A percentile compares a stretch with the other conserved stretches of the same genome.
Conservation (phyloP, 2,888 invertebrate genomes). For the Euproctis similis region DNA sequence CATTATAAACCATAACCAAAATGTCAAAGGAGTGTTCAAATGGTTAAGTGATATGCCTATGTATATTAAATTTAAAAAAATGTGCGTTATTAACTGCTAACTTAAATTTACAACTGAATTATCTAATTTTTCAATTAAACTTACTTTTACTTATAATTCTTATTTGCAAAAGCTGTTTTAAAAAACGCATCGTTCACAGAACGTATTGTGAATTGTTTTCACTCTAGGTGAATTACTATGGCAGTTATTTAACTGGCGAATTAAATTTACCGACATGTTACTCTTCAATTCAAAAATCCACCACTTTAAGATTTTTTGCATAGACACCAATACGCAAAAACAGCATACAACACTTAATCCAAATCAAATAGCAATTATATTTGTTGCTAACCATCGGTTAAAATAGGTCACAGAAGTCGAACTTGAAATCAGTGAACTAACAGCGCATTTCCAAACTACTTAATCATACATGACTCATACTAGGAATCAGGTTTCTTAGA, state of each 20-base stretch:
- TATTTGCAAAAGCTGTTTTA: constrained; percentile 60
- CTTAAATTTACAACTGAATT: too few species aligned
- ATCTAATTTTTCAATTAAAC: constrained; percentile 63
- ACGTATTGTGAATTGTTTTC: constrained; percentile 69
- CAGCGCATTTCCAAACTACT: too few species aligned
- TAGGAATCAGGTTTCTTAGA: too few species aligned
- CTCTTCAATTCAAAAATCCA: constrained; percentile 60
- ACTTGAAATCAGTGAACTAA: too few species aligned
- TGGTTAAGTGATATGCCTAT: constrained; percentile 75
- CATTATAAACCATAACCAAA: constrained; percentile 60
- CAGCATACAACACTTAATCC: constrained; percentile 62
- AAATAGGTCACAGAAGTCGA: too few species aligned
- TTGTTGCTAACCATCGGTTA: too few species aligned
- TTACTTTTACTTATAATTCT: constrained; percentile 58
- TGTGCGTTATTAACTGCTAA: too few species aligned
- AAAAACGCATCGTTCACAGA: constrained; percentile 71
- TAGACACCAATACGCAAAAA: constrained; percentile 62
- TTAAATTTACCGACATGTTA: constrained; percentile 41
- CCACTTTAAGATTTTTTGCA: constrained; percentile 43
- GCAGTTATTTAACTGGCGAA: constrained; percentile 70
- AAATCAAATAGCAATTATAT: too few species aligned
- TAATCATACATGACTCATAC: too few species aligned
- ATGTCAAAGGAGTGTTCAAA: constrained; percentile 74
- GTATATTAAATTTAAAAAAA: constrained; percentile 32
- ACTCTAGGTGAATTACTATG: constrained; percentile 69